Conservation (phyloP, 2,888 invertebrate species). For the Pelosia muscerda region DNA sequence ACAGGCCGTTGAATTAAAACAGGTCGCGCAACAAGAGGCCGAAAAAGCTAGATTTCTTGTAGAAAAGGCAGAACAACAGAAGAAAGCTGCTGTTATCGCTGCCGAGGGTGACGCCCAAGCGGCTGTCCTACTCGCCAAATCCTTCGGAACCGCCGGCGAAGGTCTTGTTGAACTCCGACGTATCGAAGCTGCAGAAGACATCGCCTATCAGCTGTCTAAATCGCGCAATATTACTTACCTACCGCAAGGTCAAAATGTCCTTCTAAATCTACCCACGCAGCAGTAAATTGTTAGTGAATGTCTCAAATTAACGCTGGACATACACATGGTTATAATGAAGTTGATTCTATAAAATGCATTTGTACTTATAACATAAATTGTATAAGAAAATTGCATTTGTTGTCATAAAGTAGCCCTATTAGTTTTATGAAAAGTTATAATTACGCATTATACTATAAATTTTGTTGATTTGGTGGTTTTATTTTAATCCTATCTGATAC, state of each 20-base stretch:
- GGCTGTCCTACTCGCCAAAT: slow-evolving; percentile 96
- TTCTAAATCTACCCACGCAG: slow-evolving; percentile 91
- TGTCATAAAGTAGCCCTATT: slow-evolving; percentile 77
- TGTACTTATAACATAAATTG: slow-evolving; percentile 70
- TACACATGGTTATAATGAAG: slow-evolving; percentile 58
- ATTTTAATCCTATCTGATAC: no score
- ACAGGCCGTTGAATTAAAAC: slow-evolving; percentile 99
- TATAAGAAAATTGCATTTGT: slow-evolving; percentile 77
- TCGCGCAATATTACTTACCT: slow-evolving; percentile 98
- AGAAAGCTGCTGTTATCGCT: slow-evolving; percentile 95
- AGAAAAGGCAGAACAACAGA: slow-evolving; percentile 99
- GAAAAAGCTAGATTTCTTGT: slow-evolving; percentile 99
- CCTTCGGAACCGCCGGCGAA: slow-evolving; percentile 97
- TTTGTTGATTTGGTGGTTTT: slow-evolving; percentile 66
- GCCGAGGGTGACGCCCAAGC: slow-evolving; percentile 99
- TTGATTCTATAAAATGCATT: slow-evolving; percentile 73
- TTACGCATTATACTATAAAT: slow-evolving; percentile 82
- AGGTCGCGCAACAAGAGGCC: slow-evolving; percentile 99
- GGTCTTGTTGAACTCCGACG: slow-evolving; percentile 98
- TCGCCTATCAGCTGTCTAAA: slow-evolving; percentile 97
- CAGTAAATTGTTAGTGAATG: slow-evolving; percentile 60
- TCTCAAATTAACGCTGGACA: slow-evolving; percentile 50
- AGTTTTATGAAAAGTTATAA: slow-evolving; percentile 82
- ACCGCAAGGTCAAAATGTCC: slow-evolving; percentile 94
- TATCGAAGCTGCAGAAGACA: slow-evolving; percentile 99